These are phyloP conservation scores for Asteroscopus sphinx DNA, from an alignment of 2,888 invertebrate species.

Conservation along the genomic window DNA sequence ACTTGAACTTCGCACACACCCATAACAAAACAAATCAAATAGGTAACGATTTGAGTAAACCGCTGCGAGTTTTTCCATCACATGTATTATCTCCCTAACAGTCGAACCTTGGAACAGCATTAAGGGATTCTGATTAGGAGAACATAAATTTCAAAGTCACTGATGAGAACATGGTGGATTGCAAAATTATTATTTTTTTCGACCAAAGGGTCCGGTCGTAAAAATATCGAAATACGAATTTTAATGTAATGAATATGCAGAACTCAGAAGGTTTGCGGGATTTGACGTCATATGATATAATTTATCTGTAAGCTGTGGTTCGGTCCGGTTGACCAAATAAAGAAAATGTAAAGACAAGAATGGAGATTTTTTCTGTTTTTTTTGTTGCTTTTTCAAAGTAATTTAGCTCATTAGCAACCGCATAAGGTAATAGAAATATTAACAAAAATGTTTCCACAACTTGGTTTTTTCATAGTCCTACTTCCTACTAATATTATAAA, in stretches of 20 bases:
- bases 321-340: slow-evolving; percentile 8
- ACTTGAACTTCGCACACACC: not conserved
- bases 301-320: slow-evolving; percentile 9
- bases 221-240: slow-evolving; percentile 54
- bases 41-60: not conserved
- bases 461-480: too few species aligned
- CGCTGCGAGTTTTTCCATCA: slow-evolving; percentile 7
- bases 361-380: not conserved
- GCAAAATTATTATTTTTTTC: slow-evolving; percentile 37
- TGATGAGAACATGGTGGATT: slow-evolving; percentile 66
- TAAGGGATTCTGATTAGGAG: slow-evolving; percentile 76
- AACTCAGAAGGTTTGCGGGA: slow-evolving; percentile 44
- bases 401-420: too few species aligned
- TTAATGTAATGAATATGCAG: slow-evolving; percentile 56
- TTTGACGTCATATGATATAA: slow-evolving; percentile 16
- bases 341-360: not conserved
- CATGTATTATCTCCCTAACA: slow-evolving; percentile 34
- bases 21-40: not conserved
- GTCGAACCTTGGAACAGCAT: slow-evolving; percentile 54
- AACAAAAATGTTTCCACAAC: too few species aligned
- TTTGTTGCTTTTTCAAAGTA: not conserved
- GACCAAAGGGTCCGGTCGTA: slow-evolving; percentile 48
- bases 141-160: slow-evolving; percentile 69
- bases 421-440: too few species aligned
- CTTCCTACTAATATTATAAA: too few species aligned